Evolutionary conservation across 2,113 vertebrate species (phyloP).

Genomic region (Syrmaticus mikado): DNA sequence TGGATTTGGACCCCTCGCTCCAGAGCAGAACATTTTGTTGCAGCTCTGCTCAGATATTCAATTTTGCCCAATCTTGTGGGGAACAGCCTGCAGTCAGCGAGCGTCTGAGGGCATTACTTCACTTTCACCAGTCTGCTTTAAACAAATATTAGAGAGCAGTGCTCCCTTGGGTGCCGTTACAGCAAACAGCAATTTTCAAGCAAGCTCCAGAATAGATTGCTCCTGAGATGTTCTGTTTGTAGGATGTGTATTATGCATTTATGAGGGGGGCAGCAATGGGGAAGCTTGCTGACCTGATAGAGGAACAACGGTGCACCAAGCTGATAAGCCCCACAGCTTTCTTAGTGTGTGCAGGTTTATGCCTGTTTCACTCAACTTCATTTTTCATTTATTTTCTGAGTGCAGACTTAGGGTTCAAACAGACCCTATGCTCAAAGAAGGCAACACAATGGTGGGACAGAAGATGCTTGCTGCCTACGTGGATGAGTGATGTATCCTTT

Average conservation of each 20-base stretch:
- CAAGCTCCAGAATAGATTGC: constrained; percentile 39
- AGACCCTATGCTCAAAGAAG: neutral
- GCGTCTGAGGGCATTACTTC: constrained; percentile 46
- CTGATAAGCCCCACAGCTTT: neutral
- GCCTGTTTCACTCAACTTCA: neutral
- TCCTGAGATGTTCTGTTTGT: constrained; percentile 34
- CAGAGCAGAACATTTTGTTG: neutral
- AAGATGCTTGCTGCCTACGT: neutral
- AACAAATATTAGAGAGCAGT: constrained; percentile 69
- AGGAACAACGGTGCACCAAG: neutral
- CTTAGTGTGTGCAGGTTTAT: accelerated
- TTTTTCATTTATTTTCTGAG: neutral
- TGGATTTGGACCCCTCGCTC: neutral
- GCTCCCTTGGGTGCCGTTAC: constrained; percentile 53
- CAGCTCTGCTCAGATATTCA: neutral
- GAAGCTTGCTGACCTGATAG: neutral
- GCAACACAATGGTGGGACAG: too few relatives aligned
- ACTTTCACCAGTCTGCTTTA: constrained; percentile 61
- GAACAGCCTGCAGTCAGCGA: neutral
- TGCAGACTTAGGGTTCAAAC: neutral
- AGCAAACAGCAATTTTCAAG: constrained; percentile 65
- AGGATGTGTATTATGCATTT: constrained; percentile 33
- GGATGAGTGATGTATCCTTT: neutral
- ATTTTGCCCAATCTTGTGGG: neutral
- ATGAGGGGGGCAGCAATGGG: neutral